phyloP scores from a whole-genome alignment of 1,140 invertebrate species.

The Hycleus cichorii region DNA sequence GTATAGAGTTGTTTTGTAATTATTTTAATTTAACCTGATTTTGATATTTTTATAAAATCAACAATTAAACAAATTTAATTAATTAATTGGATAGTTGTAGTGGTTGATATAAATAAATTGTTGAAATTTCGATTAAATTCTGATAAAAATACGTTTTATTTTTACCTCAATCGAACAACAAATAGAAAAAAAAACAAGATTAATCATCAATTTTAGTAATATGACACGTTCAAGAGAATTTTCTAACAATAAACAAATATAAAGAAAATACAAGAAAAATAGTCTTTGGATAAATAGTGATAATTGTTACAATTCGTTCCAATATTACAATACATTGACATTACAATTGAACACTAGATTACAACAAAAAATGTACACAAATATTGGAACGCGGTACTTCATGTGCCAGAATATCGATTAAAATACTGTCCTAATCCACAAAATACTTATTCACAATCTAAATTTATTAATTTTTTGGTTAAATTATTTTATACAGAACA shows the following conservation, averaged over 20 bases:
- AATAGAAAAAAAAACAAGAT: background rate
- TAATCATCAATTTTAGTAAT: conserved; percentile 4
- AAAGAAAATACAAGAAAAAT: conserved; percentile 2
- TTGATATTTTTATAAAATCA: no score
- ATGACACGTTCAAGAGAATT: conserved; percentile 22
- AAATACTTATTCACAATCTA: background rate
- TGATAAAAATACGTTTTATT: background rate
- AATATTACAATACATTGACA: background rate
- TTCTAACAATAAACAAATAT: conserved; percentile 12
- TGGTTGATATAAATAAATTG: background rate
- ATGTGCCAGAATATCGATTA: no score
- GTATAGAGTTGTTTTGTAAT: no score
- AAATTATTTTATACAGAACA: conserved; percentile 39
- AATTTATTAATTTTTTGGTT: background rate
- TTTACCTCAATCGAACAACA: background rate
- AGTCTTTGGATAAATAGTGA: conserved; percentile 24
- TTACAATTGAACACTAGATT: no score
- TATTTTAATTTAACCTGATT: no score
- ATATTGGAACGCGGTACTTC: no score
- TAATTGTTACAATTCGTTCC: background rate
- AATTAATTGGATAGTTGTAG: no score
- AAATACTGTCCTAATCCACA: no score
- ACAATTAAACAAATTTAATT: no score
- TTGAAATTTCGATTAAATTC: background rate
- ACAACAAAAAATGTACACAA: no score